Percentiles rank a stretch among this genome's conserved stretches.
These are phyloP conservation scores for Siderastrea radians DNA, from an alignment of 92 coral and sea anemone species.

Conservation along the genomic window DNA sequence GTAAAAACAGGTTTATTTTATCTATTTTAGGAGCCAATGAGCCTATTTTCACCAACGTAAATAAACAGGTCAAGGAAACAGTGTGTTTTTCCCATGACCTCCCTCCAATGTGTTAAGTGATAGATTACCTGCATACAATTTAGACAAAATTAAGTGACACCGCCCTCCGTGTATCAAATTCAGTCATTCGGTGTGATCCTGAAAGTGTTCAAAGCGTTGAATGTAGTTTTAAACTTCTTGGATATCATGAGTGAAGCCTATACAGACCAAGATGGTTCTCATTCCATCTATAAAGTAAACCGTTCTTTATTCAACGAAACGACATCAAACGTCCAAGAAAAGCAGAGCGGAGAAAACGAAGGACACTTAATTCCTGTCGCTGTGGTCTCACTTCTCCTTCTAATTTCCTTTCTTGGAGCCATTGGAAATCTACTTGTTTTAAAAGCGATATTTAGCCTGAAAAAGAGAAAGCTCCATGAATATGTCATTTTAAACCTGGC, in stretches of 20 bases:
- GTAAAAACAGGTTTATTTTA: no score
- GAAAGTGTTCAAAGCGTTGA: no score
- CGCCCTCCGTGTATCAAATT: no score
- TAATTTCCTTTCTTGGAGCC: slow-evolving; percentile 47
- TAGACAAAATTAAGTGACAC: no score
- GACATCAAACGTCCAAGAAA: not conserved
- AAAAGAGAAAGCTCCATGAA: slow-evolving; percentile 48
- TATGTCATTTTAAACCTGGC: slow-evolving; percentile 65
- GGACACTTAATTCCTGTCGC: not conserved
- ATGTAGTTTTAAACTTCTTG: no score
- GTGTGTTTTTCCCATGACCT: not conserved
- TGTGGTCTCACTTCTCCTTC: slow-evolving; percentile 28
- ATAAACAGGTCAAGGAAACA: not conserved
- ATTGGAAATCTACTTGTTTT: slow-evolving; percentile 63
- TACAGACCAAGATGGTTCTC: not conserved
- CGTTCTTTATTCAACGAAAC: not conserved
- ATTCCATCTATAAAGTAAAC: not conserved
- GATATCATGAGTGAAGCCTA: no score
- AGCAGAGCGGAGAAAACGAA: not conserved
- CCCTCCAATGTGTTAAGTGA: not conserved
- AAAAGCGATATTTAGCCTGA: slow-evolving; percentile 37
- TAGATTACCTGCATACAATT: not conserved
- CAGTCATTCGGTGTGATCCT: no score
- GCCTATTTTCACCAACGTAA: no score
- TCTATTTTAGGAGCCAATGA: no score